These are phyloP conservation scores for Clarias gariepinus DNA, from an alignment of 2,113 vertebrate species.

Conservation along the genomic window DNA sequence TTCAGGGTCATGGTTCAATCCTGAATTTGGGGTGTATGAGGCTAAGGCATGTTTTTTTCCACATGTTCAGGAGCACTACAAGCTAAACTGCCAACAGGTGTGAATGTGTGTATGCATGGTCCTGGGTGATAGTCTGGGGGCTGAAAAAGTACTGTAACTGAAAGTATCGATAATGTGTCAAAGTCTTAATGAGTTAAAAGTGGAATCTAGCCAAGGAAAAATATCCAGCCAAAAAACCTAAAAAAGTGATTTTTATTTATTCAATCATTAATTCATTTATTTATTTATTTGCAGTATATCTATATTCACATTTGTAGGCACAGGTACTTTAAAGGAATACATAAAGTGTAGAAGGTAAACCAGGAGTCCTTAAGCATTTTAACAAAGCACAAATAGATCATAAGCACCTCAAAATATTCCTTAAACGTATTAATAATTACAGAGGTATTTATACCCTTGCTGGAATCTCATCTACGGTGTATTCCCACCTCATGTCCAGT, in stretches of 20 bases:
- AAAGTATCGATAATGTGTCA: not conserved
- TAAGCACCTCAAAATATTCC: not conserved
- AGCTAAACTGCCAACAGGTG: not conserved
- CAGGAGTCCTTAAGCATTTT: not conserved
- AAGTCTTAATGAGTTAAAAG: not conserved
- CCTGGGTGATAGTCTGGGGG: not conserved
- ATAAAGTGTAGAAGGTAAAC: not conserved
- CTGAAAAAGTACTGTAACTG: not conserved
- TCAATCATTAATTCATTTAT: no score
- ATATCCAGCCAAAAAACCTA: not conserved
- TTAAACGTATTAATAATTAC: not conserved
- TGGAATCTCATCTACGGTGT: not conserved
- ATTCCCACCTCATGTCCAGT: not conserved
- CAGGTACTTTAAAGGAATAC: not conserved
- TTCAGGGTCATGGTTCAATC: not conserved
- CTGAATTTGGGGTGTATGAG: not conserved
- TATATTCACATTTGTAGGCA: not conserved
- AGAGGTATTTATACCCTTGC: not conserved
- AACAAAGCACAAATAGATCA: not conserved
- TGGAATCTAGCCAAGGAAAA: not conserved
- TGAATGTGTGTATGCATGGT: not conserved
- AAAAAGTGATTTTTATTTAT: no score
- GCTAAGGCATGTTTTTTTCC: not conserved
- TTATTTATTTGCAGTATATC: not conserved
- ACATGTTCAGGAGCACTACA: not conserved